phyloP scores from a whole-genome alignment of 2,113 vertebrate species.

The Odobenus rosmarus region DNA sequence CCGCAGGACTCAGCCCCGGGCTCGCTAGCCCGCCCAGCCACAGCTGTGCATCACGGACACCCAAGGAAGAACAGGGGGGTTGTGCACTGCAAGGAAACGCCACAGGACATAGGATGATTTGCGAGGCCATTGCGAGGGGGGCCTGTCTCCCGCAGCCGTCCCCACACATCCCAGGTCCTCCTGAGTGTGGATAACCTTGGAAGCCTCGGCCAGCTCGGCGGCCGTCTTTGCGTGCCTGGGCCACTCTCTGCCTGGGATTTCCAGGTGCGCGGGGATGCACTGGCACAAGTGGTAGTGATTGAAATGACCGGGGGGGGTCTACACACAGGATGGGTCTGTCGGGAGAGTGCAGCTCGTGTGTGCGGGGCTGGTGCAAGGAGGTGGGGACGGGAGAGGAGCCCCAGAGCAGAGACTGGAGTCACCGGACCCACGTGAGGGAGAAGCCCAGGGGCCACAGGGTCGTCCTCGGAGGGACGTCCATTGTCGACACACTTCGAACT shows the following conservation, averaged over 20 bases:
- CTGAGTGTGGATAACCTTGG: no score
- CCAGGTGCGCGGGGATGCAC: fast-evolving
- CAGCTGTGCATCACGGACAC: not conserved
- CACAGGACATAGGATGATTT: not conserved
- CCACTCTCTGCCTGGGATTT: fast-evolving
- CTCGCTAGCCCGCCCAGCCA: not conserved
- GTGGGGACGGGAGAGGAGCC: no score
- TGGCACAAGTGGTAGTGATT: not conserved
- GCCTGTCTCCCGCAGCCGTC: no score
- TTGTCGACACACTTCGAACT: no score
- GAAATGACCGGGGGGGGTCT: not conserved
- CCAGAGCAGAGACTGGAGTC: no score
- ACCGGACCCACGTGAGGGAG: no score
- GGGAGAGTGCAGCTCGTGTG: no score
- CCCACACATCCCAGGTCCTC: not conserved
- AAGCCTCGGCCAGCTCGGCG: not conserved
- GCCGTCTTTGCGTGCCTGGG: fast-evolving
- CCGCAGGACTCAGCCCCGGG: fast-evolving
- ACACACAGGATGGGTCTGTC: not conserved
- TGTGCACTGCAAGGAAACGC: fast-evolving
- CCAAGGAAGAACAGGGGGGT: not conserved
- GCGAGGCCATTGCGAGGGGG: not conserved
- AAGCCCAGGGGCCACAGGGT: not conserved
- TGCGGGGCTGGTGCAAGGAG: fast-evolving
- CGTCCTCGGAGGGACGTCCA: not conserved